Conservation (phyloP, 2,888 invertebrate species). For the Digitonthophagus gazella region DNA sequence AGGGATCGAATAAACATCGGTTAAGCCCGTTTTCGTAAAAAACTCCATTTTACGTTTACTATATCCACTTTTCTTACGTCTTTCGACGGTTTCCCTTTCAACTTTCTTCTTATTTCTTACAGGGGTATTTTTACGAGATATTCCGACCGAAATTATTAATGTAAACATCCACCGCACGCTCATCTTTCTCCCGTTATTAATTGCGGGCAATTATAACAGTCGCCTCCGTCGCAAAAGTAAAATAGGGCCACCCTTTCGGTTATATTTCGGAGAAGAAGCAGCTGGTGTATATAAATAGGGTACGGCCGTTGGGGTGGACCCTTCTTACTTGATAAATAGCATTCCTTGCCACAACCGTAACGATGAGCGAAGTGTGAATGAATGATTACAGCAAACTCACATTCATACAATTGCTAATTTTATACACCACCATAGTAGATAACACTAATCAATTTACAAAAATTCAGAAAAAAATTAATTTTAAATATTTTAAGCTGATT, state of each 20-base stretch:
- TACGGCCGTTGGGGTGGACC: conserved; percentile 24
- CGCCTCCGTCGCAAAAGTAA: conserved; percentile 35
- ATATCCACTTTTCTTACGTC: conserved; percentile 2
- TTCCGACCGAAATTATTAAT: neutral
- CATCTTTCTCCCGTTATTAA: conserved; percentile 32
- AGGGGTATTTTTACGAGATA: neutral
- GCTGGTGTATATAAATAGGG: conserved; percentile 33
- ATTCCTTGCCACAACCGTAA: conserved; percentile 36
- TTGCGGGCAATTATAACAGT: conserved; percentile 37
- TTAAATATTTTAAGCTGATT: too few relatives aligned
- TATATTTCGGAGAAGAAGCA: conserved; percentile 34
- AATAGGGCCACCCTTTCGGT: conserved; percentile 37
- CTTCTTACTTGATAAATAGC: conserved; percentile 37
- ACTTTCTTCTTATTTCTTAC: neutral
- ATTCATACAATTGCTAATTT: conserved; percentile 19
- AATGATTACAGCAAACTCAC: conserved; percentile 34
- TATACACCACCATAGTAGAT: too few relatives aligned
- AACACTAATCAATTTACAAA: too few relatives aligned
- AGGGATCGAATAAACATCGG: conserved; percentile 16
- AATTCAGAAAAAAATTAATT: too few relatives aligned
- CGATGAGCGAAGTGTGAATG: conserved; percentile 38
- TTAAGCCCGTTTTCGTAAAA: conserved; percentile 11
- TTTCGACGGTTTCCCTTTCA: conserved; percentile 5
- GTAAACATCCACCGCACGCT: neutral
- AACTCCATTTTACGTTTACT: conserved; percentile 12